Conservation (phyloP, 1,140 invertebrate species). For the Geopemphigus sp. region DNA sequence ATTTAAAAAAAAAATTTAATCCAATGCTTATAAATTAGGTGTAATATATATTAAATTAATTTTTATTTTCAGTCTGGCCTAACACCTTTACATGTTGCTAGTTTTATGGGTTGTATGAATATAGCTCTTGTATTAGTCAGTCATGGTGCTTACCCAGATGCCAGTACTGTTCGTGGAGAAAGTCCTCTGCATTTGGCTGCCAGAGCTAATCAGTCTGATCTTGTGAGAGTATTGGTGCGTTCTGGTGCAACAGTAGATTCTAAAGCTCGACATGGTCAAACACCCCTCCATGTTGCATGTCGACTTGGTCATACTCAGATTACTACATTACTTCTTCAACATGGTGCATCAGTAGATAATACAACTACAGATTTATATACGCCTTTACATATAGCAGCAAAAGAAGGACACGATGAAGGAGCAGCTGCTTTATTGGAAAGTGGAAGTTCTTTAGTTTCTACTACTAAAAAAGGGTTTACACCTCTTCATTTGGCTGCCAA, state of each 20-base stretch:
- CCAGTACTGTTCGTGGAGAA: conserved; percentile 94
- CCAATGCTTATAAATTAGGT: not conserved
- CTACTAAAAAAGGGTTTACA: conserved; percentile 96
- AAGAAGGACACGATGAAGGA: conserved; percentile 89
- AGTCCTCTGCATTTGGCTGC: conserved; percentile 96
- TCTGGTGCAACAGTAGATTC: conserved; percentile 96
- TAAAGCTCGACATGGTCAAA: conserved; percentile 79
- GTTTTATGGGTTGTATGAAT: conserved; percentile 99
- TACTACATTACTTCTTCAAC: conserved; percentile 84
- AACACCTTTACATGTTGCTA: conserved; percentile 95
- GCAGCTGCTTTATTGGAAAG: conserved; percentile 88
- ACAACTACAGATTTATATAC: conserved; percentile 94
- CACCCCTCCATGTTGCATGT: conserved; percentile 89
- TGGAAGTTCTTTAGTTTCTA: conserved; percentile 83
- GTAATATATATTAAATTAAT: conserved; percentile 48
- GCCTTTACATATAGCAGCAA: conserved; percentile 94
- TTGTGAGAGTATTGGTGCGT: conserved; percentile 85
- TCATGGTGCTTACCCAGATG: conserved; percentile 90
- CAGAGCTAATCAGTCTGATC: conserved; percentile 86
- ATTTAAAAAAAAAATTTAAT: not conserved
- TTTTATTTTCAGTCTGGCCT: conserved; percentile 72
- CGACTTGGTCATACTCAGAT: conserved; percentile 91
- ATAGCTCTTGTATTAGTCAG: conserved; percentile 95
- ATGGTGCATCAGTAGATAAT: conserved; percentile 82
- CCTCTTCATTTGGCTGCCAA: conserved; percentile 96